Base-by-base conservation (phyloP, 2,113 vertebrate species). In the Furnarius figulus region DNA sequence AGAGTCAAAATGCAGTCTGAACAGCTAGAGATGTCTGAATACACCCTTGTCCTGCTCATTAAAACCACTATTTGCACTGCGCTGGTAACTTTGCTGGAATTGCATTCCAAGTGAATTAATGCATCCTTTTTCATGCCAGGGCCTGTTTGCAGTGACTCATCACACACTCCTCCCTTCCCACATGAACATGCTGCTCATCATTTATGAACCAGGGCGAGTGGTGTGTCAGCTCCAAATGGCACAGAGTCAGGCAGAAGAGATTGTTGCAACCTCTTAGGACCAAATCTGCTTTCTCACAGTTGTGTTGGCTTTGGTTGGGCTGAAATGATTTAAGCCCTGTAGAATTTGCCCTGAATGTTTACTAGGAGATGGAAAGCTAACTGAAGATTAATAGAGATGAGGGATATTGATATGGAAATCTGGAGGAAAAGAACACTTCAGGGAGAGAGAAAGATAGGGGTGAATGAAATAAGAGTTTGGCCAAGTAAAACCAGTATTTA, bases 101-200 rank as follows among this genome's bases (percentile, higher is more conserved):
- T 80, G 73, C 13, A 71, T 1, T 35, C 62, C 55, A 65, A 52
- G 56, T 85, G 53, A 75, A 71, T 72, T 47, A 72, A 92, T 67
- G 37, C 10, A 12, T 44, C 72, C 86, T 87, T 80, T 86, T 84
- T 87, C 65, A 82, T 59, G 56, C 49, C 65, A 84, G 19, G 31
- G 80, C 71, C 72, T 87, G 46, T 63, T 94, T 94, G 82, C 75
- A 73, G 2, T 90, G 92, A 94, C 33, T 96, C 87, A 70, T 44
- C 56, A 15, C 40, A 61, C 49, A 33, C 42, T 85, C 72, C 8
- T 70, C 30, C 24, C 30, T 67, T 75, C 79, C 82, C 52, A 53
- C 39, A 55, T n/a, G 76, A 93, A 92, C 86, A 90, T 55, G 42
- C 68, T 89, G 50, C 76, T 90, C 70, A 77, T 93, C 94, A 96